phyloP scores from a whole-genome alignment of 2,113 vertebrate species.

The Channa argus region DNA sequence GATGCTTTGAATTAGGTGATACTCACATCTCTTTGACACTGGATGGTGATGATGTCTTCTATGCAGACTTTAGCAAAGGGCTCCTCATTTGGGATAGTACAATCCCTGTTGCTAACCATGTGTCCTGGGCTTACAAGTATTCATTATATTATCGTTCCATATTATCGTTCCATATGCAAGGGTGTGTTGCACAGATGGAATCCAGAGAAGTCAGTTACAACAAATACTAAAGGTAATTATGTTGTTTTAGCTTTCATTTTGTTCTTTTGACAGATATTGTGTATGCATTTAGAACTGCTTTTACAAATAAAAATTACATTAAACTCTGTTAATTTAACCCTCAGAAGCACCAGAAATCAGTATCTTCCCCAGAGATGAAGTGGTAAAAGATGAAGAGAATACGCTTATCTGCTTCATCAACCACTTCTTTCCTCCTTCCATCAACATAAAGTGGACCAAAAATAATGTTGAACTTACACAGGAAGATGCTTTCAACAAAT shows the following conservation, averaged over 20 bases:
- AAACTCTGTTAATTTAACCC: background rate
- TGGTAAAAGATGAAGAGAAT: conserved; percentile 29
- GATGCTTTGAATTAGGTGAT: conserved; percentile 27
- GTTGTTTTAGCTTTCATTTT: background rate
- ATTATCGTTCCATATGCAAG: background rate
- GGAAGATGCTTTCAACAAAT: conserved; percentile 14
- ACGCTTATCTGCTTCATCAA: conserved; percentile 55
- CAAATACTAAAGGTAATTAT: conserved; percentile 7
- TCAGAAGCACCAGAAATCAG: conserved; percentile 37
- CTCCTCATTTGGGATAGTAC: background rate
- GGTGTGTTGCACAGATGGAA: background rate
- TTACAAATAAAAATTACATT: too few relatives aligned
- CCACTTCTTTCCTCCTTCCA: conserved; percentile 35
- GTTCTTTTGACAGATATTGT: background rate
- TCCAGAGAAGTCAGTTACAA: background rate
- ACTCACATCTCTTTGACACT: background rate
- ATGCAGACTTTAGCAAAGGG: conserved; percentile 33
- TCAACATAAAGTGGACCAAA: conserved; percentile 56
- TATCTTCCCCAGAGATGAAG: conserved; percentile 42
- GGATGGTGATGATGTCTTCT: conserved; percentile 11
- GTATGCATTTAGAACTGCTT: too few relatives aligned
- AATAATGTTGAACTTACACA: conserved; percentile 21
- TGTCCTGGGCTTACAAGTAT: background rate
- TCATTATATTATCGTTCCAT: background rate
- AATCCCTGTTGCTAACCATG: background rate